Evolutionary conservation across 1,140 invertebrate genomes (phyloP), one percentile per base, ranked within the genome.

Genomic region (Leptinotarsa defecta): DNA sequence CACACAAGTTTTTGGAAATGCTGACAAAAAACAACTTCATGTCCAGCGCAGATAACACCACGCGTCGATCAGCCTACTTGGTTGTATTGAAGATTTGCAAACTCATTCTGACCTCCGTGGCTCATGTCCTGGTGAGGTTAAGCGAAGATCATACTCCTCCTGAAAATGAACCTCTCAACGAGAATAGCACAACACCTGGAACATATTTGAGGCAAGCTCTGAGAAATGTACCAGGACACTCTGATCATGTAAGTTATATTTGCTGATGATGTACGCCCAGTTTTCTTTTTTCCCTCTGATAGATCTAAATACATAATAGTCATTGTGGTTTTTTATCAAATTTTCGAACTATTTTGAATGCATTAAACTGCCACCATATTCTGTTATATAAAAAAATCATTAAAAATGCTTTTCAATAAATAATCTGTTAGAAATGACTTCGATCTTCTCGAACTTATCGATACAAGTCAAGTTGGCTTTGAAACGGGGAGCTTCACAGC

Each of bases 11-110:
- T 74, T 87, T 96, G 17, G 94, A 95, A 76, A 93, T 96, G 91
- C 84, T 96, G 49, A 95, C 93, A 4, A 94, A 94, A 83, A 95
- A 95, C 81, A 95, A 95, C 85, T 96, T 96, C 85, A 86, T 96
- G 83, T 90, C 92, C 5, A 92, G 90, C 80, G 93, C 94, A 17
- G 95, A 96, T 84, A 90, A 77, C 71, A 89, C 90, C 27, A 95
- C 93, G 0, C 94, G 94, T 86, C 90, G 94, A 24, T 92, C 94
- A 63, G 95, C 95, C 0, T 96, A 95, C 86, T 88, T 96, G 78
- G 92, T 94, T 65, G 92, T 97, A 67, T 87, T 99, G 68, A 95
- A 96, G 85, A 88, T 98, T 68, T 93, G 92, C 70, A 98, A 98
- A 87, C 86, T 98, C 27, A 90, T 96, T 77, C 87, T 98, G 3